Evolutionary conservation across 2,797 vertebrate genomes (phyloP).

Genomic region (Leptatherina wallacei): DNA sequence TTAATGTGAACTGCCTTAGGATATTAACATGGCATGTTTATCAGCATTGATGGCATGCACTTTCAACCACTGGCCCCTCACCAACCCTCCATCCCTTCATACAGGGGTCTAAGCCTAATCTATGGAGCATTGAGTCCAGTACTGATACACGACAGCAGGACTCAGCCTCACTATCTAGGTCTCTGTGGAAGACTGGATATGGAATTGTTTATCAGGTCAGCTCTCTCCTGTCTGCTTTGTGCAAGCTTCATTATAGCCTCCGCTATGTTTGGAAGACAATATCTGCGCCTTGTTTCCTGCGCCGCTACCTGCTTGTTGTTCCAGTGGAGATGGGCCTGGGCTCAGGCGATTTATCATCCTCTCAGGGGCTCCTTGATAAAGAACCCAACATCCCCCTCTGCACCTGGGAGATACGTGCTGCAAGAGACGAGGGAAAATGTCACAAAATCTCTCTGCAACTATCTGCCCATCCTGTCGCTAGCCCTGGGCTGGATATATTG

Average conservation of each 20-base stretch:
- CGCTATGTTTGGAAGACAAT: constrained; percentile 74
- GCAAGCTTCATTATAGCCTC: constrained; percentile 75
- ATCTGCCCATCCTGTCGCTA: constrained; percentile 63
- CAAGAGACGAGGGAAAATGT: constrained; percentile 67
- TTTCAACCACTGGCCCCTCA: constrained; percentile 1
- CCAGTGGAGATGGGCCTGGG: constrained; percentile 68
- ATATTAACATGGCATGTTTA: constrained; percentile 24
- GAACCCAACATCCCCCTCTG: constrained; percentile 71
- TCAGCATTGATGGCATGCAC: constrained; percentile 33
- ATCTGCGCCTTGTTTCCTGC: constrained; percentile 77
- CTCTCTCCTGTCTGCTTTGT: constrained; percentile 71
- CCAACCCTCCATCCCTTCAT: constrained; percentile 17
- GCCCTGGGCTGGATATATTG: constrained; percentile 63
- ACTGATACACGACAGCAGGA: constrained; percentile 59
- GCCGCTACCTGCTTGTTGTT: constrained; percentile 79
- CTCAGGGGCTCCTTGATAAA: constrained; percentile 78
- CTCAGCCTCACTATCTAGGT: constrained; percentile 63
- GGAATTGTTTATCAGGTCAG: constrained; percentile 76
- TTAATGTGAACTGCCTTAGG: neutral
- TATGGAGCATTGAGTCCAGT: constrained; percentile 61
- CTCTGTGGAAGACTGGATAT: constrained; percentile 72
- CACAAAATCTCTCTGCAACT: constrained; percentile 63
- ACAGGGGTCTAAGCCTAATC: constrained; percentile 61
- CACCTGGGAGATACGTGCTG: constrained; percentile 66
- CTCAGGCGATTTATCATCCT: constrained; percentile 79